Percentiles rank a stretch among this genome's conserved stretches.
Evolutionary conservation across 2,888 invertebrate species (phyloP).

Genomic region (Caenorhabditis drosophilae): DNA sequence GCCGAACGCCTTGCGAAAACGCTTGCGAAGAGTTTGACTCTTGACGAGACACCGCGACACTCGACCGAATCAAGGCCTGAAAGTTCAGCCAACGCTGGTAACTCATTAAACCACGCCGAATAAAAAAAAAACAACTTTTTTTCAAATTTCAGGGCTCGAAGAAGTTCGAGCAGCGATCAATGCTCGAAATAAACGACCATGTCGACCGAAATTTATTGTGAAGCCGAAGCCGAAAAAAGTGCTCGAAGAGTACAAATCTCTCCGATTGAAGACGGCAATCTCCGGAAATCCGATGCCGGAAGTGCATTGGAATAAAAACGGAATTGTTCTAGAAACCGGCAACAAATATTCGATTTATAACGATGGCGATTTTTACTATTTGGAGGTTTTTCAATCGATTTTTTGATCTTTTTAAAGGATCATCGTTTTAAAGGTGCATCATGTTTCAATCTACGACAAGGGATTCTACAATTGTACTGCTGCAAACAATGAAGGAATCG

Average conservation of each 20-base stretch:
- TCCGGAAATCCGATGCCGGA: conserved; percentile 64
- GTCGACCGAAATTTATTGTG: conserved; percentile 67
- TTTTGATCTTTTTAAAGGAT: no score
- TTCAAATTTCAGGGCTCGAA: conserved; percentile 48
- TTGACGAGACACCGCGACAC: conserved; percentile 10
- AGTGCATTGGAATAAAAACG: conserved; percentile 66
- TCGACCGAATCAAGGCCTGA: conserved; percentile 31
- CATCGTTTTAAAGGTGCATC: conserved; percentile 54
- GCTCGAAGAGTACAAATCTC: conserved; percentile 66
- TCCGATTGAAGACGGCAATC: conserved; percentile 67
- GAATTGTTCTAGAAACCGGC: conserved; percentile 67
- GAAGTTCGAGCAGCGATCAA: conserved; percentile 63
- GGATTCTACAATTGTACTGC: conserved; percentile 69
- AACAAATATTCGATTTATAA: conserved; percentile 69
- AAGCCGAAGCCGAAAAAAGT: conserved; percentile 62
- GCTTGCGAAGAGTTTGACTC: conserved; percentile 17
- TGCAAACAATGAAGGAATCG: conserved; percentile 65
- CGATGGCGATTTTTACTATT: conserved; percentile 69
- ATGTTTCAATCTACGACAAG: conserved; percentile 59
- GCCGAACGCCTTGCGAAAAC: conserved; percentile 33
- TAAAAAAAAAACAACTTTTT: no score
- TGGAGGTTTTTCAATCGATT: conserved; percentile 53
- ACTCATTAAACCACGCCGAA: no score
- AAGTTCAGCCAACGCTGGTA: conserved; percentile 22
- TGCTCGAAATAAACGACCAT: conserved; percentile 52